Base-by-base conservation (phyloP, 35 echinoderm and acorn worm genomes). In the Eucidaris tribuloides region DNA sequence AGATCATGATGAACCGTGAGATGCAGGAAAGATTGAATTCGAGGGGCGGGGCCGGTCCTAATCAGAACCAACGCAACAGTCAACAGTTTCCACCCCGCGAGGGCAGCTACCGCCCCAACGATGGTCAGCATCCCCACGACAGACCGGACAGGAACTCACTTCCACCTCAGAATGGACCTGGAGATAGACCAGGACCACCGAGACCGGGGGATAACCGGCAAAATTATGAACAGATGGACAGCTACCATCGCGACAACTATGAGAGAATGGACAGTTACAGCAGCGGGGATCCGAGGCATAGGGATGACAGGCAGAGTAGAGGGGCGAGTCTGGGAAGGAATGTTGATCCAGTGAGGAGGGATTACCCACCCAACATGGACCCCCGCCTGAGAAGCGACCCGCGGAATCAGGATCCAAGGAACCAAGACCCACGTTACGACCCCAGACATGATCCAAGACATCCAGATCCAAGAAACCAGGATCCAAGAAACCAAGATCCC, bases 181-280 rank as follows among this genome's bases (percentile, higher is more conserved):
- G 49, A 39, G 66, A 86, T 57, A 71, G 65, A 32, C 45, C 29
- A 31, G 80, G 48, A 11, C 48, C 9, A n/a, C 68, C 38, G 68
- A 74, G 50, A 24, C 74, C 84, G 27, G 61, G 45, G 72, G 76
- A 88, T 61, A 88, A 45, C 56, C 50, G 76, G 37, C 62, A 71
- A 30, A 88, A 88, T 88, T 88, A 88, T 88, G 85, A 88, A 71
- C 59, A 68, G 50, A 88, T 88, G 85, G 85, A 88, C 76, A 88
- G 80, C n/a, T 88, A 88, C 34, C 39, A 71, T n/a, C 79, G 59
- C 14, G 85, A 80, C 58, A 88, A 88, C 77, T 88, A 88, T 81
- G 85, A 88, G 78, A 60, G 61, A 79, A 88, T 88, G 85, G 85
- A 88, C 41, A 88, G 46, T 34, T 74, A 74, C n/a, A 74, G 68